Evolutionary conservation across 2,113 vertebrate species (phyloP), one percentile per base, ranked within the genome.

Genomic region (Orycteropus afer): DNA sequence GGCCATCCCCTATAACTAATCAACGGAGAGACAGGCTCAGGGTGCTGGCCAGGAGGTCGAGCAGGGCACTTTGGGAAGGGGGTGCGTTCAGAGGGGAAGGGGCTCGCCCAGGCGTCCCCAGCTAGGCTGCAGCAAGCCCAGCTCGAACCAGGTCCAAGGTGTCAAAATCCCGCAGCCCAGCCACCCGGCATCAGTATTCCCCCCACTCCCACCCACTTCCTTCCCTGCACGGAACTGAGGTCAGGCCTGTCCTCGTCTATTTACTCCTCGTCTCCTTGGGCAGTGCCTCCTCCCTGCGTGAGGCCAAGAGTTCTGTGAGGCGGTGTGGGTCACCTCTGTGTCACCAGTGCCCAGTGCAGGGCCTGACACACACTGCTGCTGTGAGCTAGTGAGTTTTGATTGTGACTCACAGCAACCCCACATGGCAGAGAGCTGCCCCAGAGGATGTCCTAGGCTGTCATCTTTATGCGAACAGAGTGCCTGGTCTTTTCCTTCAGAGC

Each of bases 121-220:
- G 45, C 45, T 4, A 1, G 37, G 86, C 20, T 37, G 55, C 45
- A 0, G 10, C 0, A 0, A 9, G 49, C 2, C 18, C 9, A 49
- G 53, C 42, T 73, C 27, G 32, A 59, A 3, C 34, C 53, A 8
- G 40, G 40, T n/a, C 40, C 3, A 42, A 34, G 37, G 7, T 20
- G 11, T 71, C 3, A 49, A 42, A 63, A 7, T 5, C 11, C 2
- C 12, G 45, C 53, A 74, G 45, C 27, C 47, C 23, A 3, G 18
- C 8, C 79, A 29, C 23, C 23, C 59, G 11, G 18, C 6, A 61
- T 59, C 23, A 29, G 51, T 15, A 15, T 15, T 15, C 37, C 65
- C 59, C 59, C 23, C 59, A 61, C 25, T 7, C 57, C 13, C 57
- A 3, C 4, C 27, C 59, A 25, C 59, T 25, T 59, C 59, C 59